phyloP scores from a whole-genome alignment of 1,140 invertebrate genomes.

The Bombyx mori region DNA sequence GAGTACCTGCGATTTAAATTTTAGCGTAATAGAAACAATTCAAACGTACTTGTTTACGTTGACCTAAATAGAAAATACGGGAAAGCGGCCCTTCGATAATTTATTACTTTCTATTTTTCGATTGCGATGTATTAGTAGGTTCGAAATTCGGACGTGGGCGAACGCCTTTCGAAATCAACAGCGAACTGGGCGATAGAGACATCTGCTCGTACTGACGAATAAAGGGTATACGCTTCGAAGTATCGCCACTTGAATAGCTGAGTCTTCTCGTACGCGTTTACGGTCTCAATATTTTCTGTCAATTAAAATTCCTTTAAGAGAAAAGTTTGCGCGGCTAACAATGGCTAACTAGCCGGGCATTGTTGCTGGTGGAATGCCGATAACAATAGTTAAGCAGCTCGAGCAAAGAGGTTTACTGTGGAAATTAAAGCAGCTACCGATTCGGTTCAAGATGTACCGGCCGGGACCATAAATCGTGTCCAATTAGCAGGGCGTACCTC shows the following conservation, averaged over 20 bases:
- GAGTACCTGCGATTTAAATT: too few species aligned
- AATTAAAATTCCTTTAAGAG: background rate
- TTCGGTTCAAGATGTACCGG: conserved; percentile 16
- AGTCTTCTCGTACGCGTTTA: too few species aligned
- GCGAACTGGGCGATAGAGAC: conserved; percentile 7
- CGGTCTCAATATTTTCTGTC: background rate
- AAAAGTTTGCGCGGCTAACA: conserved; percentile 3
- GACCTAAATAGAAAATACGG: conserved; percentile 46
- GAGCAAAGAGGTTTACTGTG: background rate
- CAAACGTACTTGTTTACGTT: conserved; percentile 5
- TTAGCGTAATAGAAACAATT: background rate
- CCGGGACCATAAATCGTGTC: conserved; percentile 43
- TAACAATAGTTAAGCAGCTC: conserved; percentile 4
- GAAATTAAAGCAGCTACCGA: conserved; percentile 10
- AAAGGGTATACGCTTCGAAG: conserved; percentile 4
- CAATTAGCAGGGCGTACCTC: conserved; percentile 44
- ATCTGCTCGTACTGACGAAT: conserved; percentile 6
- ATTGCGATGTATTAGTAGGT: conserved; percentile 42
- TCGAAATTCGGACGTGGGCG: conserved; percentile 56
- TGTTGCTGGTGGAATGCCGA: background rate
- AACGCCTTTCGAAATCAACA: conserved; percentile 40
- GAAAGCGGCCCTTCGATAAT: conserved; percentile 58
- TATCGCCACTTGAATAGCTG: background rate
- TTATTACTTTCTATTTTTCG: conserved; percentile 66
- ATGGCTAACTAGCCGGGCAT: conserved; percentile 9